Evolutionary conservation across 1,140 invertebrate species (phyloP), one percentile per base, ranked within the genome.

Genomic region (Lasaia peninsularis): DNA sequence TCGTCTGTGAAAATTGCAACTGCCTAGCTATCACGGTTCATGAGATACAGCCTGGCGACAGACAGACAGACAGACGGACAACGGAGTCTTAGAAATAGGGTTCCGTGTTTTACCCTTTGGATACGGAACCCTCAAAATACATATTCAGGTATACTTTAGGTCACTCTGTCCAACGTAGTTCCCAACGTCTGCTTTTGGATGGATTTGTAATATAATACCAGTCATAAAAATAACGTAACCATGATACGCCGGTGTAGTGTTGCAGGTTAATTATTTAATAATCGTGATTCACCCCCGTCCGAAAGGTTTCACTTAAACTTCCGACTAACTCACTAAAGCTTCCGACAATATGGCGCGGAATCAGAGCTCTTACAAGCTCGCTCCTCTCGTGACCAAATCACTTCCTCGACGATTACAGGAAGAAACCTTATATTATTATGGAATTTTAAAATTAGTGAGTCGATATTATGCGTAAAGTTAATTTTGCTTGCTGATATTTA

Each of bases 321-420:
- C 80, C 83, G 60, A 66, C 80, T n/a, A n/a, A n/a, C n/a, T 85
- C 81, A 55, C 61, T 50, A 21, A 34, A 63, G 65, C 64, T 80
- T 82, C 80, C 83, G 60, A 66, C 80, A 86, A 77, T 82, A 80
- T 82, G 79, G 69, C 61, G 68, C 75, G 75, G 72, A 80, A 73
- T 71, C 68, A 59, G 80, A 84, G 71, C 75, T 78, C 80, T 73
- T 85, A 81, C 73, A 80, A 81, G 67, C 24, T n/a, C 69, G 65
- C 68, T 62, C 52, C 79, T 84, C 75, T 76, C 77, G 76, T 70
- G 70, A 60, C 64, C 60, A 67, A 73, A 80, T 73, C 74, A 68
- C 64, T 72, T 63, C 58, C 69, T 52, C 53, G 51, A 7, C 58
- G 62, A 62, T 60, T 65, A 70, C 72, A 73, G 75, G 78, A 84